Conservation (phyloP, 2,113 vertebrate genomes). For the Aptenodytes forsteri region DNA sequence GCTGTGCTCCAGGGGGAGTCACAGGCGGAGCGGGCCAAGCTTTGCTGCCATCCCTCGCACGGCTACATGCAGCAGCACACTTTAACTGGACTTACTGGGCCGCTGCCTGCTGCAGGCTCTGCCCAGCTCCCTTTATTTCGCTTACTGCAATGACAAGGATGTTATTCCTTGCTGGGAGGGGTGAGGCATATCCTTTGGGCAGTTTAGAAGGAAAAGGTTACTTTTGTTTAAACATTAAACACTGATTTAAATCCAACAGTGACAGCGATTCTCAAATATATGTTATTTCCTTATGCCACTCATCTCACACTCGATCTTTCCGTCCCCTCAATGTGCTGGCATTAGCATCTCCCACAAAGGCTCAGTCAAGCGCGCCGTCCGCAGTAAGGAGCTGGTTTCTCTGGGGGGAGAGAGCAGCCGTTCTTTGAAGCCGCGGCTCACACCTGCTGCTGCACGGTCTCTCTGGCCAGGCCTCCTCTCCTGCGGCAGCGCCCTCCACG, state of each 20-base stretch:
- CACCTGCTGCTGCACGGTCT: slow-evolving; percentile 58
- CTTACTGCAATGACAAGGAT: slow-evolving; percentile 1
- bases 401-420: slow-evolving; percentile 36
- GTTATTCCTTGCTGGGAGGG: slow-evolving; percentile 31
- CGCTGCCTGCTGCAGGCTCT: background rate
- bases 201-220: slow-evolving; percentile 56
- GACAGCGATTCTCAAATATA: slow-evolving; percentile 28
- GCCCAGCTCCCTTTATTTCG: slow-evolving; percentile 2
- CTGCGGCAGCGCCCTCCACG: slow-evolving; percentile 55
- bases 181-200: slow-evolving; percentile 50
- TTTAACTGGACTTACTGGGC: background rate
- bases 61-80: background rate
- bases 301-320: slow-evolving; percentile 65
- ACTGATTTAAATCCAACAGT: slow-evolving; percentile 61
- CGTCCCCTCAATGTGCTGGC: slow-evolving; percentile 55
- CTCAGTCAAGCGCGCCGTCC: slow-evolving; percentile 65
- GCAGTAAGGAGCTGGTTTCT: slow-evolving; percentile 54
- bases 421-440: slow-evolving; percentile 51
- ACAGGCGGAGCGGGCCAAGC: background rate
- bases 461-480: slow-evolving; percentile 53
- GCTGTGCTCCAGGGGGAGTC: background rate
- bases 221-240: slow-evolving; percentile 56
- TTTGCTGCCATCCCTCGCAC: background rate
- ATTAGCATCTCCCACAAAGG: slow-evolving; percentile 29
- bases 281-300: slow-evolving; percentile 62